These are phyloP conservation scores for Zoanthus gigantus DNA, from an alignment of 92 coral and sea anemone genomes.

Conservation along the genomic window DNA sequence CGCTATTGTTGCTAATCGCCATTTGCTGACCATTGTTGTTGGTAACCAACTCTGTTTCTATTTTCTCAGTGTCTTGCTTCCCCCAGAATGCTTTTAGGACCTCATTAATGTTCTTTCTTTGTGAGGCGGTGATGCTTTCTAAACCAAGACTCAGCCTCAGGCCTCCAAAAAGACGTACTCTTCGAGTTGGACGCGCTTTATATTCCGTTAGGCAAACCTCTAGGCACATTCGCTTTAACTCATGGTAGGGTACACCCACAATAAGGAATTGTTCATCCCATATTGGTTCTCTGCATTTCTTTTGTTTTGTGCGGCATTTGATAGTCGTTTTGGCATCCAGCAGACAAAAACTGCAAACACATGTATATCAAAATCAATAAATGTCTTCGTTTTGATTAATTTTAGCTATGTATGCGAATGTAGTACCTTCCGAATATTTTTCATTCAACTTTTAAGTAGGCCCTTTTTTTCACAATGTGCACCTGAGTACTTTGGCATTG, in stretches of 20 bases:
- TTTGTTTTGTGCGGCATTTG: conserved; percentile 83
- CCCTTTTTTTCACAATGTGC: no score
- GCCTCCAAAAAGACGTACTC: conserved; percentile 82
- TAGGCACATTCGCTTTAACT: conserved; percentile 79
- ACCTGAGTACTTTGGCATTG: no score
- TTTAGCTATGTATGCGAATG: no score
- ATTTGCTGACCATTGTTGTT: conserved; percentile 7
- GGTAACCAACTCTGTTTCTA: neutral
- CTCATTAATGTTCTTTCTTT: conserved; percentile 66
- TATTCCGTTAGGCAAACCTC: conserved; percentile 85
- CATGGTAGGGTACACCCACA: conserved; percentile 81
- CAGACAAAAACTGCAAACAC: conserved; percentile 74
- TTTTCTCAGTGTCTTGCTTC: conserved; percentile 33
- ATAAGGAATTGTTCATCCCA: conserved; percentile 95
- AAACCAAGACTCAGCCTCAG: conserved; percentile 79
- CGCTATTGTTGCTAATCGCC: neutral
- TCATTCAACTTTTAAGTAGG: no score
- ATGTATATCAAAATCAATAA: neutral
- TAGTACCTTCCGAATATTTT: no score
- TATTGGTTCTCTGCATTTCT: conserved; percentile 82
- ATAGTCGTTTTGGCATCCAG: conserved; percentile 85
- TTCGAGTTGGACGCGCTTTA: conserved; percentile 64
- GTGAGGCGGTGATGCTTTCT: conserved; percentile 67
- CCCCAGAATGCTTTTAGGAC: conserved; percentile 57
- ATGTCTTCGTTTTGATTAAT: no score